These are phyloP conservation scores for Drosophila kambysellisi DNA, from an alignment of 2,888 invertebrate genomes.

Conservation along the genomic window DNA sequence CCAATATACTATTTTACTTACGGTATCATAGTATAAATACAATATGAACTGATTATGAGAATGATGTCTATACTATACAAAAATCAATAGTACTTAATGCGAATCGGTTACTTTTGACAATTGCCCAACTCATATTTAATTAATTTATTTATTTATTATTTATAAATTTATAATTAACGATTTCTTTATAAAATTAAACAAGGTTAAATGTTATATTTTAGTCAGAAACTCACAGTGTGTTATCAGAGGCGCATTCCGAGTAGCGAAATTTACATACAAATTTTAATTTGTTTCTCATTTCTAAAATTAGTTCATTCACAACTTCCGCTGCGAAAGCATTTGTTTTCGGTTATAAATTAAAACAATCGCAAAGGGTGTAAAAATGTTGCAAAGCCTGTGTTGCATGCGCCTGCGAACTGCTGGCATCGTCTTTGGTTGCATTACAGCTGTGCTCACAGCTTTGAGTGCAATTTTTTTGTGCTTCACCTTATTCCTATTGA, in stretches of 20 bases:
- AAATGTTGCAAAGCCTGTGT: not conserved
- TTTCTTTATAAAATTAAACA: no score
- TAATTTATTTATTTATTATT: no score
- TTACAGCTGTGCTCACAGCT: accelerated
- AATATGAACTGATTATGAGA: not conserved
- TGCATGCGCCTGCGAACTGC: not conserved
- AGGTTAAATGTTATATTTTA: no score
- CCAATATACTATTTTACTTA: no score
- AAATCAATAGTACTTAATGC: no score
- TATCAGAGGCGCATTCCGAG: not conserved
- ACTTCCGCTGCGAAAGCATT: not conserved
- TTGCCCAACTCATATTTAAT: no score
- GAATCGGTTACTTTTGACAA: no score
- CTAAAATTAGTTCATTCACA: not conserved
- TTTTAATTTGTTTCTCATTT: not conserved
- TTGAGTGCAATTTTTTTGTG: not conserved
- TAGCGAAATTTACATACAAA: accelerated
- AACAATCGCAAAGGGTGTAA: not conserved
- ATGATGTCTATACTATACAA: no score
- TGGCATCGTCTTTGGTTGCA: not conserved
- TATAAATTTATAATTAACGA: no score
- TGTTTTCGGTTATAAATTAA: not conserved
- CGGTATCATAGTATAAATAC: no score
- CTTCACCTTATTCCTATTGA: no score
- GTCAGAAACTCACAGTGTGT: not conserved